A percentile compares a stretch with the other conserved stretches of the same genome.
These are phyloP conservation scores for Phenganax subtilis DNA, from an alignment of 92 coral and sea anemone genomes.

Conservation along the genomic window DNA sequence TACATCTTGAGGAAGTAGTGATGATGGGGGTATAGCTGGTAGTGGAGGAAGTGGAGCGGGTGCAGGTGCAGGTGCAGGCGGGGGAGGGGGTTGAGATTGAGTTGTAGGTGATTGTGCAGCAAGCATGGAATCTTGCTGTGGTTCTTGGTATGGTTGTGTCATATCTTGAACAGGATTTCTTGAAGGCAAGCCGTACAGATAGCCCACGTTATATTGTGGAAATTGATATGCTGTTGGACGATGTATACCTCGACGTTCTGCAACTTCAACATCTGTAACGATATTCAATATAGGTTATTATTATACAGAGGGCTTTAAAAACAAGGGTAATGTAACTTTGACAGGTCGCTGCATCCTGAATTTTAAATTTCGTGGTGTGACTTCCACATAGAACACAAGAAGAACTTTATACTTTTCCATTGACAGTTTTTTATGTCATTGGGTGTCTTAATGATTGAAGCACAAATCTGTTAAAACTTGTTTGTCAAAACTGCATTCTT, in stretches of 20 bases:
- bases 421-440: no score
- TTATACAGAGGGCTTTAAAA: no score
- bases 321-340: no score
- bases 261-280: slow-evolving; percentile 40
- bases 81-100: slow-evolving; percentile 24
- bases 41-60: slow-evolving; percentile 16
- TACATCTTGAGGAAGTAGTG: neutral
- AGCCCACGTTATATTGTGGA: slow-evolving; percentile 37
- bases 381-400: no score
- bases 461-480: no score
- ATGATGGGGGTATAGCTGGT: slow-evolving; percentile 22
- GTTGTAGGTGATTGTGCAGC: slow-evolving; percentile 1
- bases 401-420: no score
- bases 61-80: slow-evolving; percentile 9
- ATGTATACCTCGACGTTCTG: slow-evolving; percentile 36
- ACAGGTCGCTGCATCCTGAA: no score
- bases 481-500: no score
- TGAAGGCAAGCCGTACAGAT: slow-evolving; percentile 35
- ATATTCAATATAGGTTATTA: no score
- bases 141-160: slow-evolving; percentile 34
- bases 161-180: slow-evolving; percentile 30
- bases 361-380: no score
- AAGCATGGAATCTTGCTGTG: slow-evolving; percentile 10
- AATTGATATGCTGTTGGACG: slow-evolving; percentile 44
- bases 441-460: no score